Evolutionary conservation across 1,140 invertebrate genomes (phyloP).

Genomic region (Cydia amplana): DNA sequence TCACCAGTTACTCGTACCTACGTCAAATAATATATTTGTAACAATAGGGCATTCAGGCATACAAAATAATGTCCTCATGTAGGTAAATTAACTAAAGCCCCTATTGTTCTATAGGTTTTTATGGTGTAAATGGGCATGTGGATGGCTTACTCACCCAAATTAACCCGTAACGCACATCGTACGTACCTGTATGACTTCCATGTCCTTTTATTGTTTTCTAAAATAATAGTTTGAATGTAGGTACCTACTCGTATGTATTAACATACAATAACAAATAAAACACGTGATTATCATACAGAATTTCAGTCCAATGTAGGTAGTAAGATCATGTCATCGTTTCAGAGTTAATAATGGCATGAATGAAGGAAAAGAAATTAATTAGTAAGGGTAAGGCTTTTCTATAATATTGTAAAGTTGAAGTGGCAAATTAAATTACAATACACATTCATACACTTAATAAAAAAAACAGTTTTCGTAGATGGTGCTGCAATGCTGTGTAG

Average conservation of each 20-base stretch:
- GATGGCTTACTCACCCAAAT: background rate
- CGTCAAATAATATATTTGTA: background rate
- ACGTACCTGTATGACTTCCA: conserved; percentile 4
- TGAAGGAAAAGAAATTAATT: no score
- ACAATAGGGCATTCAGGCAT: background rate
- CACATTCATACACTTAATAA: no score
- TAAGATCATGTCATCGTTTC: background rate
- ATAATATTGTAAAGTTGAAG: no score
- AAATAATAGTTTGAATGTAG: background rate
- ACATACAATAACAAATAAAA: conserved; percentile 13
- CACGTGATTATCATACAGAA: background rate
- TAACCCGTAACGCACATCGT: background rate
- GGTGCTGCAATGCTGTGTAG: no score
- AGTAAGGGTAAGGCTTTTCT: no score
- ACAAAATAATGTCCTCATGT: background rate
- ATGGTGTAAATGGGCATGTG: conserved; percentile 12
- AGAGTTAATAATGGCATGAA: no score
- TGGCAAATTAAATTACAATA: no score
- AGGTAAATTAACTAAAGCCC: conserved; percentile 14
- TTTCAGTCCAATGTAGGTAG: background rate
- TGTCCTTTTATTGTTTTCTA: conserved; percentile 14
- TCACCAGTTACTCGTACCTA: conserved; percentile 5
- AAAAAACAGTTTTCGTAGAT: no score
- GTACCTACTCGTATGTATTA: background rate
- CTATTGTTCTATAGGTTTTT: conserved; percentile 7